These are phyloP conservation scores for Campoletis sonorensis DNA, from an alignment of 1,140 invertebrate genomes.

Conservation along the genomic window DNA sequence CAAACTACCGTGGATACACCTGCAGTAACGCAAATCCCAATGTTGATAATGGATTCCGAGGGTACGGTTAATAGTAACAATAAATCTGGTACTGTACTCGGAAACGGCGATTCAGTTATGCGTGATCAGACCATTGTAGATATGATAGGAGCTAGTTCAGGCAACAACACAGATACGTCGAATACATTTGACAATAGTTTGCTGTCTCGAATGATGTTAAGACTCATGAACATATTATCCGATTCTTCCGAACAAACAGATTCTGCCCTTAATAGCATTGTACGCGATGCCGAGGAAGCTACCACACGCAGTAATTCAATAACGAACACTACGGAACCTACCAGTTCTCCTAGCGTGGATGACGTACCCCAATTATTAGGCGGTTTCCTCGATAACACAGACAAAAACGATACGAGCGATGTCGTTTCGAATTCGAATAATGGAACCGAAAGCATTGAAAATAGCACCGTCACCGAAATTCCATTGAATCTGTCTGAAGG, in stretches of 20 bases:
- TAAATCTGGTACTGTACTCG: neutral
- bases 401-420: conserved; percentile 53
- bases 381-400: conserved; percentile 59
- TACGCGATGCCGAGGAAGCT: neutral
- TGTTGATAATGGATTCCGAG: neutral
- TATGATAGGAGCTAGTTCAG: conserved; percentile 22
- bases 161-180: conserved; percentile 1
- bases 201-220: conserved; percentile 45
- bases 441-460: conserved; percentile 19
- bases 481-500: neutral
- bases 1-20: conserved; percentile 32
- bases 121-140: neutral
- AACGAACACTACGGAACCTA: conserved; percentile 13
- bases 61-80: neutral
- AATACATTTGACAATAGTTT: conserved; percentile 22
- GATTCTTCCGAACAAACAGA: conserved; percentile 18
- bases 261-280: too few species aligned
- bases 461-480: neutral
- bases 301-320: conserved; percentile 12
- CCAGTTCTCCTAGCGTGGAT: conserved; percentile 32
- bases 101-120: neutral
- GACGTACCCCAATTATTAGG: conserved; percentile 55
- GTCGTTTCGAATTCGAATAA: conserved; percentile 10
- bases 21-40: conserved; percentile 1
- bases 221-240: conserved; percentile 43